Evolutionary conservation across 2,797 vertebrate genomes (phyloP), one percentile per base, ranked within the genome.

Genomic region (Melanotaenia parkinsoni): DNA sequence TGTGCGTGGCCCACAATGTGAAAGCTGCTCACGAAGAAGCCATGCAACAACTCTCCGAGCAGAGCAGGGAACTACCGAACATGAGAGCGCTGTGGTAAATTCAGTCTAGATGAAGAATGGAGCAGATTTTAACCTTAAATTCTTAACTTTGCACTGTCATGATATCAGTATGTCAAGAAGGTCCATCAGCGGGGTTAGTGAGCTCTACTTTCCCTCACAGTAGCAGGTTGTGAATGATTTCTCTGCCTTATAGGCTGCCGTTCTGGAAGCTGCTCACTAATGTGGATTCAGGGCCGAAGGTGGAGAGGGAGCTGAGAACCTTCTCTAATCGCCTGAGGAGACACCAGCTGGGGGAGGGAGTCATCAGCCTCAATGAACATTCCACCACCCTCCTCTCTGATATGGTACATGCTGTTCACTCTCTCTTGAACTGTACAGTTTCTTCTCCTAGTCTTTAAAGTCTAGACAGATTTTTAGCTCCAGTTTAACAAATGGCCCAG

Each of bases 311-410:
- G 76, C 81, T 97, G 90, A 93, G 92, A 88, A 94, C 93, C 6
- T 95, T 97, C 89, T 93, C 90, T 68, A 95, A 93, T 88, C 95
- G 95, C 67, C 70, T 98, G 79, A 95, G 81, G 89, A 93, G 95
- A 81, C 95, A 96, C 78, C 88, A 66, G 70, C 90, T 97, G 0
- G 95, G 93, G 71, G 94, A 96, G 74, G 95, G 96, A 61, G 89
- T 97, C 77, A 95, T 97, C 91, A 94, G 91, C 77, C 94, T 97
- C 80, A 95, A 92, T 56, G 96, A 97, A 95, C 94, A 87, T 86
- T 92, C 95, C 95, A 97, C 96, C 8, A 84, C 90, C 70, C 62
- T 96, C 88, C 95, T 98, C n/a, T 92, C 94, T 0, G 93, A 94
- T 0, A 79, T 77, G 93, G 96, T 97, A 89, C 5, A 81, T 74